These are phyloP conservation scores for Papilio dardanus DNA, from an alignment of 1,140 invertebrate species.

Conservation along the genomic window DNA sequence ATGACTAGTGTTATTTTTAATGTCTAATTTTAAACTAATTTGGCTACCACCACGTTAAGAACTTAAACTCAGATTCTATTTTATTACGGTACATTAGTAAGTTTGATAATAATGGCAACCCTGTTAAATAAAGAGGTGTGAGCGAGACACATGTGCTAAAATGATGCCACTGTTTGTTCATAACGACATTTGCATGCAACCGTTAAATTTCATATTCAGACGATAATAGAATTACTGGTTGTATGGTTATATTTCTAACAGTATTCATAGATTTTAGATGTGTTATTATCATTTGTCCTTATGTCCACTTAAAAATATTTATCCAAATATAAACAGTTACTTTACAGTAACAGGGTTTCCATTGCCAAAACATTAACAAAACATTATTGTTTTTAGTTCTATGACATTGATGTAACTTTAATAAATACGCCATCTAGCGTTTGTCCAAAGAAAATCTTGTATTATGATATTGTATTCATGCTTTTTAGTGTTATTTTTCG, in stretches of 20 bases:
- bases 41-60: not conserved
- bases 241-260: not conserved
- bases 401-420: not conserved
- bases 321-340: not conserved
- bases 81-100: not conserved
- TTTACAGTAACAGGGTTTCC: not conserved
- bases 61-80: not conserved
- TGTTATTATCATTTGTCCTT: not conserved
- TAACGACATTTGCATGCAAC: slow-evolving; percentile 31
- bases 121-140: slow-evolving; percentile 6
- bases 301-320: not conserved
- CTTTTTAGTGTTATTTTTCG: not conserved
- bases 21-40: too few species aligned
- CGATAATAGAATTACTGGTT: slow-evolving; percentile 27
- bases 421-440: slow-evolving; percentile 12
- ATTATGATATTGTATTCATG: not conserved
- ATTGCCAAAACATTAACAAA: not conserved
- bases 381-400: not conserved
- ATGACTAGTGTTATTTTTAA: too few species aligned
- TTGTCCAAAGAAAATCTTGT: not conserved
- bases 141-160: slow-evolving; percentile 25
- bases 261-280: not conserved
- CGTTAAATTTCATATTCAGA: slow-evolving; percentile 5
- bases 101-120: not conserved
- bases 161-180: slow-evolving; percentile 16